Evolutionary conservation across 2,797 vertebrate genomes (phyloP).

Genomic region (Platyrinchus mystaceus): DNA sequence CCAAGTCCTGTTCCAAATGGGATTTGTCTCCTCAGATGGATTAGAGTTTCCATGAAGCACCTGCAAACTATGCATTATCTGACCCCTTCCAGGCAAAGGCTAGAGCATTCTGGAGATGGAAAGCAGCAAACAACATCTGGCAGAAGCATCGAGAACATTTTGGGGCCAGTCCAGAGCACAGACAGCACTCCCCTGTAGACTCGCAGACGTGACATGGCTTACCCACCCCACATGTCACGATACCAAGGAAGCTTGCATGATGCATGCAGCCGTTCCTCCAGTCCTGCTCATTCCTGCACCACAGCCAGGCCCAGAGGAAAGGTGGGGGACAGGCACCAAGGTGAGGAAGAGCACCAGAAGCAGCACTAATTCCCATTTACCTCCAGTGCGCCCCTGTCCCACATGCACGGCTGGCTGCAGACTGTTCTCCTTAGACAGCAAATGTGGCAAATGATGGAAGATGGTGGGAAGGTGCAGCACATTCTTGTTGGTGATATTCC

Average conservation of each 20-base stretch:
- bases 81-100: neutral
- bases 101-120: conserved; percentile 8
- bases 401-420: conserved; percentile 93
- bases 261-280: conserved; percentile 38
- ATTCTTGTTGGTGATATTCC: conserved; percentile 94
- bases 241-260: conserved; percentile 45
- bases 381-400: conserved; percentile 94
- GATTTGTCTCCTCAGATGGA: neutral
- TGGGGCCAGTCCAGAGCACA: conserved; percentile 1
- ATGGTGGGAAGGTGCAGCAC: conserved; percentile 95
- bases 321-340: conserved; percentile 1
- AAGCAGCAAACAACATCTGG: conserved; percentile 3
- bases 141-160: neutral
- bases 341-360: conserved; percentile 44
- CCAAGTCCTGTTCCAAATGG: neutral
- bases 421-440: conserved; percentile 93
- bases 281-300: neutral
- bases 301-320: conserved; percentile 9
- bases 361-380: conserved; percentile 74
- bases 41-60: neutral
- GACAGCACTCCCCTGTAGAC: neutral
- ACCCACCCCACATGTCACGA: neutral
- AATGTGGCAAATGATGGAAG: conserved; percentile 97
- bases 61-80: neutral
- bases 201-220: neutral